Base-by-base conservation (phyloP, 2,113 vertebrate genomes). In the Paralichthys olivaceus region DNA sequence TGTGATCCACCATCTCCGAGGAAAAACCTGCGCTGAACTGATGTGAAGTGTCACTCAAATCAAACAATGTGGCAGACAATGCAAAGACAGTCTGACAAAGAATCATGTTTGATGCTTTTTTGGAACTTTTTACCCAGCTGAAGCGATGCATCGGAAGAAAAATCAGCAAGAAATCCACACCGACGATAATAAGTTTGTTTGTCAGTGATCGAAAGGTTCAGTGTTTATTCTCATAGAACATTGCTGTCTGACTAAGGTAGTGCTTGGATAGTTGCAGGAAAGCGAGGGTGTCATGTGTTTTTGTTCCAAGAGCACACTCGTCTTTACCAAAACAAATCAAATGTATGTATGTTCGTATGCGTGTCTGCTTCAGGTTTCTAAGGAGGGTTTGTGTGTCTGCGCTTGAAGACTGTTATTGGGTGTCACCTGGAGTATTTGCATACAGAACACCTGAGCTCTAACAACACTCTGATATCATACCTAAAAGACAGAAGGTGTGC, bases 191-290 rank as follows among this genome's bases (percentile, higher is more conserved):
- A 45, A 13, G 43, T 45, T 80, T 13, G 43, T 72, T 60, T 75
- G 83, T 77, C 59, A 72, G 23, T 75, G 75, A 90, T 85, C n/a
- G 65, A 79, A 2, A 32, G 70, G 89, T 92, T 90, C 86, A 80
- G 88, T 92, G 89, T 92, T 90, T 87, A 81, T 90, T 89, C 87
- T 89, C 81, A 73, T 72, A 90, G 89, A 93, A 91, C 85, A 89
- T 84, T 89, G 77, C 82, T 89, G 81, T 90, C 82, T 80, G 67
- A 81, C 64, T 63, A 72, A 83, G 64, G 57, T 59, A 70, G 84
- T 61, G 3, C 51, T 91, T 84, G 75, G 83, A 81, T 77, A 53
- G 79, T 49, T 29, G 74, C 57, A 51, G 73, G 83, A 86, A 68
- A 64, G 11, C 4, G 68, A 63, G 65, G 59, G 64, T 86, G 72